A percentile compares a stretch with the other conserved stretches of the same genome.
Conservation (phyloP, 2,113 vertebrate species). For the Chlorocebus sabaeus region DNA sequence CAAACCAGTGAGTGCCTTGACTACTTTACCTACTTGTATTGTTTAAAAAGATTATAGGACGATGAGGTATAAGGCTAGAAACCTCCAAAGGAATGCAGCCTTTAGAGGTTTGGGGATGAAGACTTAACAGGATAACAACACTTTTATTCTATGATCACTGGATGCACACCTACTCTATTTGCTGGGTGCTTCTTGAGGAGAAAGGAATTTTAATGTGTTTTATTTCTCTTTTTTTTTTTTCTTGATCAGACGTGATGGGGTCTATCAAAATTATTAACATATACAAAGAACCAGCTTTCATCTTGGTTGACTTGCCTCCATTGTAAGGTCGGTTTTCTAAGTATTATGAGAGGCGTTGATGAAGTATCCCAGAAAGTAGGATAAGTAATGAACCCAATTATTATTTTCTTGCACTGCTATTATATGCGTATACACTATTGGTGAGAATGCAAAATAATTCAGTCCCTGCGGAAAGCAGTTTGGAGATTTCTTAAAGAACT, state of each 20-base stretch:
- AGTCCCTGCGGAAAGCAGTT: no score
- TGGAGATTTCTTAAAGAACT: no score
- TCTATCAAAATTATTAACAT: not conserved
- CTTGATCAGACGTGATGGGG: not conserved
- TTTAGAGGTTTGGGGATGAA: not conserved
- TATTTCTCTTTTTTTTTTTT: not conserved
- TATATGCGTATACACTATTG: no score
- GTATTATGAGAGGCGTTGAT: not conserved
- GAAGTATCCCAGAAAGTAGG: not conserved
- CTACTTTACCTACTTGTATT: not conserved
- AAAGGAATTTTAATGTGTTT: not conserved
- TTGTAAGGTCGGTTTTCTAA: slow-evolving; percentile 10
- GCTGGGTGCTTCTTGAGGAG: not conserved
- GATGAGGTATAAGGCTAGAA: not conserved
- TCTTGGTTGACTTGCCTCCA: not conserved
- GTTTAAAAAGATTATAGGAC: not conserved
- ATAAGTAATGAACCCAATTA: not conserved
- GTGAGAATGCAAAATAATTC: no score
- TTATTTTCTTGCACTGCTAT: not conserved
- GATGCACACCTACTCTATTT: not conserved
- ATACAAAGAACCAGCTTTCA: not conserved
- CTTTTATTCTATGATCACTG: not conserved
- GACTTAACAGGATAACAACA: not conserved
- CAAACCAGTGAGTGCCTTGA: not conserved
- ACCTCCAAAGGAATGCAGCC: not conserved